Conservation (phyloP, 2,797 vertebrate genomes). For the Chiroxiphia lanceolata region DNA sequence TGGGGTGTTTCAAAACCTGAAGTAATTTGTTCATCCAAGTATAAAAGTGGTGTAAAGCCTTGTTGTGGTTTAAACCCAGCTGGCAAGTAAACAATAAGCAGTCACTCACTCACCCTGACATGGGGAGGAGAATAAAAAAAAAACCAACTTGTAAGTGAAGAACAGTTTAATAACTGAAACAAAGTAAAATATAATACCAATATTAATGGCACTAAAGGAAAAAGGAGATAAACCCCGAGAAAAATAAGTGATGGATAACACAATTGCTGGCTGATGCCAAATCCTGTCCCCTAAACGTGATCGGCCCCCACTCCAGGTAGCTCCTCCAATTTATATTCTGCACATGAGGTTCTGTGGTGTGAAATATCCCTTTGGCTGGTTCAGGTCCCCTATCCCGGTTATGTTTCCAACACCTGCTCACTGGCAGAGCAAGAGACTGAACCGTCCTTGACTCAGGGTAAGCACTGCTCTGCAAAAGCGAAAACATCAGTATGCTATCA, state of each 20-base stretch:
- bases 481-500: neutral
- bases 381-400: neutral
- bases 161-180: neutral
- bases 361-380: fast-evolving
- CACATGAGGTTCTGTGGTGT: neutral
- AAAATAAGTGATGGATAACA: neutral
- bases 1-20: neutral
- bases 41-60: neutral
- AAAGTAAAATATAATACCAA: neutral
- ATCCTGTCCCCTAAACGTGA: neutral
- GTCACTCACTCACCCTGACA: neutral
- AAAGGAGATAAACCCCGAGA: neutral
- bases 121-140: neutral
- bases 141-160: neutral
- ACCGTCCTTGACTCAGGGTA: neutral
- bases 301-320: neutral
- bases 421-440: neutral
- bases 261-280: neutral
- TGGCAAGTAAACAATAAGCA: neutral
- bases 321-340: neutral
- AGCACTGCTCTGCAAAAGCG: neutral
- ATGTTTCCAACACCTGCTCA: fast-evolving
- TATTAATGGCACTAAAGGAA: neutral
- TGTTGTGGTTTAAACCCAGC: neutral
- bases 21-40: neutral